phyloP scores from a whole-genome alignment of 2,797 vertebrate genomes.

The Catharus ustulatus region DNA sequence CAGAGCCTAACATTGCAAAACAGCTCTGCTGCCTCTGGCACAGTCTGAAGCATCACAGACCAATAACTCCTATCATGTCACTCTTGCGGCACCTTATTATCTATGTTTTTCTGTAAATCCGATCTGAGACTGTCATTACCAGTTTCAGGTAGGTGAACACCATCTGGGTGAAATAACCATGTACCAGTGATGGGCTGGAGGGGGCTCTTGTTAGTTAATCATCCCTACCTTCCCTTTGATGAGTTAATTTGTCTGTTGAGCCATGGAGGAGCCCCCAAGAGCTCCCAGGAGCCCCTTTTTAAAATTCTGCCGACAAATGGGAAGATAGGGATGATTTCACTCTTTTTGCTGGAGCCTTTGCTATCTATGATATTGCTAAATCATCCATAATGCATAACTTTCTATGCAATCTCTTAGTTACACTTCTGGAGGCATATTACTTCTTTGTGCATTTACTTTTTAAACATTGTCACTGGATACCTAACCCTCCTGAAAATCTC shows the following conservation, averaged over 20 bases:
- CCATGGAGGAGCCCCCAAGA: constrained; percentile 59
- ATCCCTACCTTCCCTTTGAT: constrained; percentile 67
- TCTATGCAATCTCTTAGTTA: constrained; percentile 21
- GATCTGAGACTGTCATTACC: constrained; percentile 55
- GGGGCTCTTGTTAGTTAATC: constrained; percentile 69
- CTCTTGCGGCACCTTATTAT: constrained; percentile 57
- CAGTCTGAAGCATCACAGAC: constrained; percentile 56
- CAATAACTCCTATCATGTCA: constrained; percentile 46
- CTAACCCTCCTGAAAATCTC: not conserved
- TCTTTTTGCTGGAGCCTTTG: constrained; percentile 22
- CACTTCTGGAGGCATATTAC: not conserved
- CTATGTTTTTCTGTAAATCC: constrained; percentile 59
- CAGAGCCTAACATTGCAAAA: constrained; percentile 57
- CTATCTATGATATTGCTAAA: constrained; percentile 45
- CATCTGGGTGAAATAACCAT: constrained; percentile 69
- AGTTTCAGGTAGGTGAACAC: constrained; percentile 68
- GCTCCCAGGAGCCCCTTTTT: constrained; percentile 63
- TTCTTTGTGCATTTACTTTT: constrained; percentile 19
- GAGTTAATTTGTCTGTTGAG: constrained; percentile 68
- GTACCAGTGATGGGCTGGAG: constrained; percentile 59
- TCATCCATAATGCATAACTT: constrained; percentile 53
- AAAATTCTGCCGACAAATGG: constrained; percentile 53
- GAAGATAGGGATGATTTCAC: constrained; percentile 62
- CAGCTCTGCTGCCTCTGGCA: constrained; percentile 38
- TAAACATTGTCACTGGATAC: not conserved